A percentile compares a stretch with the other conserved stretches of the same genome.
Conservation (phyloP, 2,797 vertebrate genomes). For the Chaetodon trifasciatus region DNA sequence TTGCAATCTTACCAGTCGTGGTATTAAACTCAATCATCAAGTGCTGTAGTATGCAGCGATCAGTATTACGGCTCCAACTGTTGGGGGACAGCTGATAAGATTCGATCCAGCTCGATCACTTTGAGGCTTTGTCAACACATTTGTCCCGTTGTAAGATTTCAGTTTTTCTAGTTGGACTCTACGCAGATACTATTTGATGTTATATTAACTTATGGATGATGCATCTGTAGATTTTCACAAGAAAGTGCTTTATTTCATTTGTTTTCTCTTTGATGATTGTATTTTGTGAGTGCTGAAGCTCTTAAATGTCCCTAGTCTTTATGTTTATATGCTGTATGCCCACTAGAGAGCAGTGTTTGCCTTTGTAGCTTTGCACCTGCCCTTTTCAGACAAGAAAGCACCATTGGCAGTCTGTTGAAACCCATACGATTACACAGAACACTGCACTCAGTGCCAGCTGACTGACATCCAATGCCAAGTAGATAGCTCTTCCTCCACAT, state of each 20-base stretch:
- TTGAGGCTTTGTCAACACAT: slow-evolving; percentile 66
- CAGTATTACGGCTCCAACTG: slow-evolving; percentile 80
- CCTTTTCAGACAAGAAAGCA: slow-evolving; percentile 42
- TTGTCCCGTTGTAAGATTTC: slow-evolving; percentile 62
- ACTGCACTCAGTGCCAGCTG: slow-evolving; percentile 57
- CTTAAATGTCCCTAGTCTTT: slow-evolving; percentile 37
- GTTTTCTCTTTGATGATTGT: slow-evolving; percentile 54
- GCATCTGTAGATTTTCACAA: slow-evolving; percentile 71
- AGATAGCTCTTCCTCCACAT: slow-evolving; percentile 13
- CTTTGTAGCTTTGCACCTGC: slow-evolving; percentile 76
- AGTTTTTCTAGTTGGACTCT: slow-evolving; percentile 55
- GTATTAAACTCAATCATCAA: slow-evolving; percentile 74
- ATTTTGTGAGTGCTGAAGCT: slow-evolving; percentile 61
- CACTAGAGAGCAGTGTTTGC: slow-evolving; percentile 83
- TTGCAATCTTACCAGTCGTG: slow-evolving; percentile 73
- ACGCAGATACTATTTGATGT: slow-evolving; percentile 73
- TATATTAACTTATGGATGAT: slow-evolving; percentile 81
- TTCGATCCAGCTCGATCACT: slow-evolving; percentile 65
- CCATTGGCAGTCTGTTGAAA: slow-evolving; percentile 35
- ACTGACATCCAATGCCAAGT: slow-evolving; percentile 51
- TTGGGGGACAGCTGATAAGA: slow-evolving; percentile 58
- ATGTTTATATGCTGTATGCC: slow-evolving; percentile 64
- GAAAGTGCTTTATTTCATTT: slow-evolving; percentile 71
- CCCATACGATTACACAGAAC: slow-evolving; percentile 22
- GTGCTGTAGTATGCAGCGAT: slow-evolving; percentile 74